Base-by-base conservation (phyloP, 2,888 invertebrate species). In the Scaptomyza tumidula region DNA sequence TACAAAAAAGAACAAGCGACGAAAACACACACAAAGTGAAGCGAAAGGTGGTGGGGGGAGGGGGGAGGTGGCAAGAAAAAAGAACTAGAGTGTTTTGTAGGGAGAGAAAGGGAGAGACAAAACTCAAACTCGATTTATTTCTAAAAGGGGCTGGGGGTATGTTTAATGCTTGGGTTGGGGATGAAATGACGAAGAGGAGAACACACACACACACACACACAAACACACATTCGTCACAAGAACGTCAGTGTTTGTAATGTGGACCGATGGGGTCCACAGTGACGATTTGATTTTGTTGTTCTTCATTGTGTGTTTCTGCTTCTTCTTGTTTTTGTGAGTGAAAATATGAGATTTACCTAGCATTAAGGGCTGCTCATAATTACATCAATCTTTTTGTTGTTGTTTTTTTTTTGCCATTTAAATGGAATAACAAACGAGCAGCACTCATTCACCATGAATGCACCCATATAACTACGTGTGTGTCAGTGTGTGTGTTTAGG, bases 331-430 rank as follows among this genome's bases (percentile, higher is more conserved):
- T 50, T 55, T 52, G 52, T 61, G 55, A 71, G 52, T 78, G 55
- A 65, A 65, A 61, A 67, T 75, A 56, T 67, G 67, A 46, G 66
- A 67, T 67, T 71, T 78, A 59, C 55, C 63, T 71, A 52, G 45
- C 59, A 55, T 67, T 71, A 68, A 74, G 65, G 78, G 85, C 65
- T 71, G 78, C 43, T 71, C 68, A 78, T 83, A 86, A 87, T 87
- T 87, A 87, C 78, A 82, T 80, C 85, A 86, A 86, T 84, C 75
- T 71, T 66, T 52, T 48, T 1, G 24, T 24, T 24, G 24, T 24
- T 24, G 3, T 24, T 24, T 24, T 84, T 71, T 71, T 64, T 56
- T 52, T 70, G 65, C 75, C 75, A 84, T 82, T 86, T 75, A 62
- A 73, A 70, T 73, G n/a, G 41, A 55, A 68, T 46, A 39, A 48